These are phyloP conservation scores for human (Homo sapiens) DNA, from an alignment of 2,113 vertebrate genomes.

Conservation along the genomic window DNA sequence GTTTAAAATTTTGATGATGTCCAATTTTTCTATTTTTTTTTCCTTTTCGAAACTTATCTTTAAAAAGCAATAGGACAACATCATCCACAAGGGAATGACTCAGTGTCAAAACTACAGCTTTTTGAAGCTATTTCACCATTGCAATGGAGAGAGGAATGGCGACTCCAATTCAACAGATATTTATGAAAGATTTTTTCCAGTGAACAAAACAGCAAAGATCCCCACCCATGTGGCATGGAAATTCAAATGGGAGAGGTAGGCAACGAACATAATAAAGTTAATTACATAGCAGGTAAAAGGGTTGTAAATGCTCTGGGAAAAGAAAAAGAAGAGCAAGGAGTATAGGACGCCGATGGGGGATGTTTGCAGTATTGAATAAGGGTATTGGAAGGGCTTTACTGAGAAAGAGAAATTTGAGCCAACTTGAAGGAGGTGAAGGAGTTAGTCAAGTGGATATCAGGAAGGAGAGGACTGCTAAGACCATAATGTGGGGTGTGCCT, in stretches of 20 bases:
- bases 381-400: not conserved
- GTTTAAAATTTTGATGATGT: not conserved
- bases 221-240: not conserved
- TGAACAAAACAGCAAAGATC: not conserved
- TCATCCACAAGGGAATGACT: not conserved
- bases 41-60: not conserved
- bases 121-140: not conserved
- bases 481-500: not conserved
- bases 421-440: not conserved
- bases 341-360: too few relatives aligned
- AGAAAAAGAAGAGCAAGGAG: not conserved
- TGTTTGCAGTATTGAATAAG: not conserved
- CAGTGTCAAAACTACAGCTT: not conserved
- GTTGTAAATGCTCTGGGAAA: not conserved
- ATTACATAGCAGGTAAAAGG: not conserved
- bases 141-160: not conserved
- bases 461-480: not conserved
- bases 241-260: not conserved
- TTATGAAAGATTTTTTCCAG: not conserved
- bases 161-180: not conserved
- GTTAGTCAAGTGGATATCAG: not conserved
- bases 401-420: not conserved
- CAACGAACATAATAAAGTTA: not conserved
- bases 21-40: not conserved
- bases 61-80: not conserved